Percentiles rank a stretch among this genome's conserved stretches.
These are phyloP conservation scores for Tragelaphus eurycerus DNA, from an alignment of 2,797 vertebrate species.

Conservation along the genomic window DNA sequence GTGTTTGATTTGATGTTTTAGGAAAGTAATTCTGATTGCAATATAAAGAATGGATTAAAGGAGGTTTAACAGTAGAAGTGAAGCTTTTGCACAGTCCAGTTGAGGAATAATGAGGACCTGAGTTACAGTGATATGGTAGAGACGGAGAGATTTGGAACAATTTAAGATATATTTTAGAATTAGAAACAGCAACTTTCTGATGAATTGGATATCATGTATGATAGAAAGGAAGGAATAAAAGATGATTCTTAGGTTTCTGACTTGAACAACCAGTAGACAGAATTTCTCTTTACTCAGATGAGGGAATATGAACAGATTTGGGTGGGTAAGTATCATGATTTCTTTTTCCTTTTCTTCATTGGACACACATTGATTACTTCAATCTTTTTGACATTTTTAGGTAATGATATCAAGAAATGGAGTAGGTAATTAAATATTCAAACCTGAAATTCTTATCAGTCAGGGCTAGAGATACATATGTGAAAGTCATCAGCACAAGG, in stretches of 20 bases:
- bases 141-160: not conserved
- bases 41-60: not conserved
- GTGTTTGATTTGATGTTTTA: slow-evolving; percentile 7
- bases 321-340: not conserved
- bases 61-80: slow-evolving; percentile 1
- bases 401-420: not conserved
- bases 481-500: not conserved
- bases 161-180: not conserved
- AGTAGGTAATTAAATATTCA: not conserved
- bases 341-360: not conserved
- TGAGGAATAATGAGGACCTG: not conserved
- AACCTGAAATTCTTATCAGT: not conserved
- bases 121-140: not conserved
- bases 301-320: not conserved
- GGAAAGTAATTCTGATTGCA: not conserved
- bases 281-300: not conserved
- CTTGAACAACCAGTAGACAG: not conserved
- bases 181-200: not conserved
- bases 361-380: not conserved
- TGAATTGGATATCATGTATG: not conserved
- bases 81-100: not conserved
- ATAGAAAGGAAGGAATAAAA: not conserved
- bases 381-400: not conserved
- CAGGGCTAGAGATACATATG: not conserved
- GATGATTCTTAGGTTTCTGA: not conserved